These are phyloP conservation scores for honey bee (Apis mellifera) DNA, from an alignment of 1,140 invertebrate genomes.

Conservation along the genomic window DNA sequence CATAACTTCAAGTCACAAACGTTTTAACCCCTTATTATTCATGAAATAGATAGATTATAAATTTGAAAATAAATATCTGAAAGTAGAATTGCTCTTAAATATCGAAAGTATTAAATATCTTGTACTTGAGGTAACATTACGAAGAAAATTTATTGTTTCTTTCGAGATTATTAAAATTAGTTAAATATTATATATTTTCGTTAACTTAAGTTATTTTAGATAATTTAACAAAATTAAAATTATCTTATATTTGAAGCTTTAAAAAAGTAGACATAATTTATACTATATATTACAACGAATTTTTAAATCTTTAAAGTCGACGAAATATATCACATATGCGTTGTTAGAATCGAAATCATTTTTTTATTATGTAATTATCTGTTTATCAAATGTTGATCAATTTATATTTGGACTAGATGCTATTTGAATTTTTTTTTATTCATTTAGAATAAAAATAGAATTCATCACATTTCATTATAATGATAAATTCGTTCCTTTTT, in stretches of 20 bases:
- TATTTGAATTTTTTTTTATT: background rate
- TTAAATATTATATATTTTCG: background rate
- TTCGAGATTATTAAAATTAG: background rate
- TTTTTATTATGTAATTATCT: background rate
- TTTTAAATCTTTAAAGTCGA: background rate
- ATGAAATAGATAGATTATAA: background rate
- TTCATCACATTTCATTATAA: too few relatives aligned
- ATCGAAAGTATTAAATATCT: background rate
- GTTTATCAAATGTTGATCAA: background rate
- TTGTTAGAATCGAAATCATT: background rate
- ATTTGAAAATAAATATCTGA: too few relatives aligned
- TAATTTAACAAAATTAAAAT: background rate
- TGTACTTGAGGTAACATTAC: background rate
- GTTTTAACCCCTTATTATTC: background rate
- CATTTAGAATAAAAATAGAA: background rate
- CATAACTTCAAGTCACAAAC: slow-evolving; percentile 30
- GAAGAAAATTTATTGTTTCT: background rate
- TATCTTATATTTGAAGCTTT: background rate
- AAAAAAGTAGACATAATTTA: background rate
- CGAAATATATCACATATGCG: too few relatives aligned
- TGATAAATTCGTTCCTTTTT: too few relatives aligned
- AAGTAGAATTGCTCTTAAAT: background rate
- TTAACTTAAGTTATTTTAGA: background rate
- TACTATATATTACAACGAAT: background rate
- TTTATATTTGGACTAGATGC: too few relatives aligned